A percentile compares a stretch with the other conserved stretches of the same genome.
Conservation (phyloP, 2,888 invertebrate genomes). For the Leptinotarsa tumamoca region DNA sequence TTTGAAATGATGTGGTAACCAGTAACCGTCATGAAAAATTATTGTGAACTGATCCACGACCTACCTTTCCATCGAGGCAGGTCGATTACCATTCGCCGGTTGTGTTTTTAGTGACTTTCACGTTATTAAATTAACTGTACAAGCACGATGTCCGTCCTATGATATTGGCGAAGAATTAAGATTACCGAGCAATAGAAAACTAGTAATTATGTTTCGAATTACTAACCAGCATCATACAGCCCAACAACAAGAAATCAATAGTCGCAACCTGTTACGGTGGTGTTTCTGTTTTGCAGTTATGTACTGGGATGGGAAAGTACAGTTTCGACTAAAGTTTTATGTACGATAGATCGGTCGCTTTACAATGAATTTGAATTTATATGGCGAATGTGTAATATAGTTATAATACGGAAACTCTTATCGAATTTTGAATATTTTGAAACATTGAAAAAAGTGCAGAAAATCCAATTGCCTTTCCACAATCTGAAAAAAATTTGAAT, state of each 20-base stretch:
- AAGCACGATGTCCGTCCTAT: conserved; percentile 12
- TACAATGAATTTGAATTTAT: background rate
- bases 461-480: too few species aligned
- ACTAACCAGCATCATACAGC: conserved; percentile 40
- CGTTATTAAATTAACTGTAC: conserved; percentile 28
- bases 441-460: too few species aligned
- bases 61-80: conserved; percentile 24
- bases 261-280: conserved; percentile 49
- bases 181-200: conserved; percentile 32
- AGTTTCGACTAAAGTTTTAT: conserved; percentile 44
- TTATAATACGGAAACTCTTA: background rate
- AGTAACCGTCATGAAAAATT: conserved; percentile 16
- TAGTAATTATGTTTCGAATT: conserved; percentile 32
- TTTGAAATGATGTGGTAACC: background rate
- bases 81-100: conserved; percentile 16
- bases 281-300: conserved; percentile 50
- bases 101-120: conserved; percentile 33
- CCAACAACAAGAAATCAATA: conserved; percentile 48
- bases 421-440: too few species aligned
- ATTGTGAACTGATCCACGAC: conserved; percentile 18
- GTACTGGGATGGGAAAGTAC: conserved; percentile 49
- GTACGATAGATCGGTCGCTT: conserved; percentile 39
- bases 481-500: too few species aligned
- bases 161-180: conserved; percentile 19
- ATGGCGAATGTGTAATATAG: background rate